These are phyloP conservation scores for Noctilio leporinus DNA, from an alignment of 2,113 vertebrate species.

Conservation along the genomic window DNA sequence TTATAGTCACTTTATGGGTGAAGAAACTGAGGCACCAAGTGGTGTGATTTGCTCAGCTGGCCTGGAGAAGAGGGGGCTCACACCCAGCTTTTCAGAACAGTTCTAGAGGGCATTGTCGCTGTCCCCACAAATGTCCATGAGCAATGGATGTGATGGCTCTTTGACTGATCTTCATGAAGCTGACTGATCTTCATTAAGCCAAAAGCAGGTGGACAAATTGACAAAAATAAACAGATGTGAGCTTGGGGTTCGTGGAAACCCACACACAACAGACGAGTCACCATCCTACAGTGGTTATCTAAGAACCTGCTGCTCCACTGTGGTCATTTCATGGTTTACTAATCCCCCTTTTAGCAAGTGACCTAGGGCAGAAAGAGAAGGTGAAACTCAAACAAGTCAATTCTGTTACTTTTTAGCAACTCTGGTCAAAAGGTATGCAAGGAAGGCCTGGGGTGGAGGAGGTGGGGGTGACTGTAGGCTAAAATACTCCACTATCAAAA, in stretches of 20 bases:
- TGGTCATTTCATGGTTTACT: not conserved
- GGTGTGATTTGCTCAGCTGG: not conserved
- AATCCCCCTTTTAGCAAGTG: not conserved
- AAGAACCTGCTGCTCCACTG: not conserved
- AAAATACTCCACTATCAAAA: too few species aligned
- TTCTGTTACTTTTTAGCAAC: slow-evolving; percentile 21
- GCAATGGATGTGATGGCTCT: not conserved
- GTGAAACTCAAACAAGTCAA: not conserved
- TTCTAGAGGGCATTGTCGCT: not conserved
- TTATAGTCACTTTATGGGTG: too few species aligned
- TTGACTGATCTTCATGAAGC: not conserved
- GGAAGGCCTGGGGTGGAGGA: not conserved
- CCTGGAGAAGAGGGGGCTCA: not conserved
- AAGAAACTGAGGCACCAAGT: not conserved
- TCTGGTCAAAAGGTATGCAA: not conserved
- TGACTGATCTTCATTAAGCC: not conserved
- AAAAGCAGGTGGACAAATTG: not conserved
- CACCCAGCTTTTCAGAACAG: not conserved
- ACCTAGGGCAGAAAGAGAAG: not conserved
- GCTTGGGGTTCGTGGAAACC: not conserved
- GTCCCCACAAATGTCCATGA: fast-evolving
- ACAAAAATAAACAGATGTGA: not conserved
- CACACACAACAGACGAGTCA: not conserved
- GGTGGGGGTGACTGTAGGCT: not conserved
- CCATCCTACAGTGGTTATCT: not conserved